These are phyloP conservation scores for Heptranchias perlo DNA, from an alignment of 2,113 vertebrate genomes.

Conservation along the genomic window DNA sequence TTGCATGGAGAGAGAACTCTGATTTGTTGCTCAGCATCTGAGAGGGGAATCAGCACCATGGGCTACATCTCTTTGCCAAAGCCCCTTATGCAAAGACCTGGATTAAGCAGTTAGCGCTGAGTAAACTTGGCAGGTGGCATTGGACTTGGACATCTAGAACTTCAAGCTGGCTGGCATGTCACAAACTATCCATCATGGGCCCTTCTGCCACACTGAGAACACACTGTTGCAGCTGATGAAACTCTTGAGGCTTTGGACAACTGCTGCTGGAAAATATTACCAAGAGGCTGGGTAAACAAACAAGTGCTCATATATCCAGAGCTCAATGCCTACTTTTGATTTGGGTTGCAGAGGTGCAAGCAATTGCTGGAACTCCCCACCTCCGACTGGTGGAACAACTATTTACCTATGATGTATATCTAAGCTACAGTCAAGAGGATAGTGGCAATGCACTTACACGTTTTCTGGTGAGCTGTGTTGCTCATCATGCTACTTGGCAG, in stretches of 20 bases:
- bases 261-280: neutral
- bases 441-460: neutral
- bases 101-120: neutral
- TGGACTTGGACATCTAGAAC: neutral
- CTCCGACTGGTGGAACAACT: neutral
- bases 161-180: neutral
- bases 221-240: neutral
- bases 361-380: too few relatives aligned
- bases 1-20: neutral
- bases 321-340: neutral
- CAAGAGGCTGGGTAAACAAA: neutral
- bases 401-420: neutral
- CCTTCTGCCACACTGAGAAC: neutral
- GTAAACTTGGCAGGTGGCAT: neutral
- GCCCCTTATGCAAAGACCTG: neutral
- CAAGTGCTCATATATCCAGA: neutral
- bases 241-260: neutral
- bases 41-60: too few relatives aligned
- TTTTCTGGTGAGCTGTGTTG: neutral
- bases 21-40: neutral
- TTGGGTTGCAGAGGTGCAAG: neutral
- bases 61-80: too few relatives aligned
- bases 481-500: neutral
- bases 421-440: neutral
- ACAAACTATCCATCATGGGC: neutral